Conservation (phyloP, 1,140 invertebrate genomes). For the Dendrolimus punctatus region DNA sequence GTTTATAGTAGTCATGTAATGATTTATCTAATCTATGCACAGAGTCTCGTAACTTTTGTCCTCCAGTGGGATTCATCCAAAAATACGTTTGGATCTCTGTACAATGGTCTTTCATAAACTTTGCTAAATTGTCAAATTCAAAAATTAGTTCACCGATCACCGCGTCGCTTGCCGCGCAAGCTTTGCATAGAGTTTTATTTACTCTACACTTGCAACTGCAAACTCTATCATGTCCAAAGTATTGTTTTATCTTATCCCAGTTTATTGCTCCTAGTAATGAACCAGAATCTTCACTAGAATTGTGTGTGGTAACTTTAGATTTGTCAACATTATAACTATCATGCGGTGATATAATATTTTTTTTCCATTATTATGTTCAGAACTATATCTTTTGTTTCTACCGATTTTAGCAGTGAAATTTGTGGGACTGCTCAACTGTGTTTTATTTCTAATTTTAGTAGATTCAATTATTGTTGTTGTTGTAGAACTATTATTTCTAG, state of each 20-base stretch:
- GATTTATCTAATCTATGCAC: constrained; percentile 39
- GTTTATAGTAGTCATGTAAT: constrained; percentile 45
- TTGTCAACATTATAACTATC: too few relatives aligned
- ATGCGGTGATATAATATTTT: too few relatives aligned
- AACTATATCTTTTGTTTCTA: too few relatives aligned
- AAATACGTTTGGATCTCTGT: constrained; percentile 59
- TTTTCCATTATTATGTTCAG: too few relatives aligned
- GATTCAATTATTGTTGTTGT: too few relatives aligned
- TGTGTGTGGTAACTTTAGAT: too few relatives aligned
- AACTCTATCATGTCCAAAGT: constrained; percentile 36
- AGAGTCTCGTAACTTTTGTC: constrained; percentile 41
- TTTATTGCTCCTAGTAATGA: constrained; percentile 4
- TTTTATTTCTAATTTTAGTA: too few relatives aligned
- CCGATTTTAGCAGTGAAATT: too few relatives aligned
- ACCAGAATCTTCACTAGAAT: too few relatives aligned
- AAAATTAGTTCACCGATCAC: constrained; percentile 47
- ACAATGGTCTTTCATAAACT: constrained; percentile 54
- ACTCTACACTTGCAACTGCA: constrained; percentile 40
- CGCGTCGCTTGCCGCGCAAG: constrained; percentile 41
- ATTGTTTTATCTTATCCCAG: constrained; percentile 36
- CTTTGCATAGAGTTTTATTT: constrained; percentile 41
- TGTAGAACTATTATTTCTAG: too few relatives aligned
- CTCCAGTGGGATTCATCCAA: constrained; percentile 47
- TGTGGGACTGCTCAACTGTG: too few relatives aligned
- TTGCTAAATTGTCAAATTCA: constrained; percentile 45